Evolutionary conservation across 1,140 invertebrate species (phyloP), one percentile per base, ranked within the genome.

Genomic region (Caenorhabditis inopinata): DNA sequence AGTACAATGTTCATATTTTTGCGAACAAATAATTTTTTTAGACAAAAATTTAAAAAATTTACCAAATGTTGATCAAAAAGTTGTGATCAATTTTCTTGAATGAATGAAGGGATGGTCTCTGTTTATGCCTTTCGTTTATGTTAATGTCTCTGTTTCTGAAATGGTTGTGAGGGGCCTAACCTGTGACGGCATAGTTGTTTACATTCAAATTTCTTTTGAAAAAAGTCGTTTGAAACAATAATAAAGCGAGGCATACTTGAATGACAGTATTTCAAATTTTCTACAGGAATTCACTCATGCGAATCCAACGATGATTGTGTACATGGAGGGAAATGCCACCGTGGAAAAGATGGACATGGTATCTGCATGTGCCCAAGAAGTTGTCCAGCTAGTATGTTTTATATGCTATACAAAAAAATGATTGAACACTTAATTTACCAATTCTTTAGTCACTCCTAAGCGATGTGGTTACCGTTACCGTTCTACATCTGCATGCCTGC

Each of bases 341-440:
- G 82, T 47, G 85, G 85, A 49, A 45, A 74, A 6, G 73, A 78
- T 21, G 83, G 84, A 3, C 76, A 77, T 12, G 83, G 87, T 0
- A 81, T 85, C 29, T 87, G 86, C 75, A 42, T 87, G 48, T 87
- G 86, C 53, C 85, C 86, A 1, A 84, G 79, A 38, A 85, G 85
- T 74, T 87, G 86, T 83, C 84, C 85, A 51, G 42, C 85, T 21
- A 86, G 87, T 87, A 76, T 75, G 81, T 76, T 48, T 29, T 38
- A 46, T 58, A 6, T 27, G 12, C 0, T 12, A 23, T 16, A 80
- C 0, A 16, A 45, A 76, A 81, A 45, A 75, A 38, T 82, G 16
- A 32, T 14, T 35, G n/a, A n/a, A n/a, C n/a, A 76, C 48, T 16
- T 29, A 48, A 12, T 11, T 46, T 82, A 47, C 53, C n/a, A n/a